These are phyloP conservation scores for Frieseomelitta varia DNA, from an alignment of 1,140 invertebrate species.

Conservation along the genomic window DNA sequence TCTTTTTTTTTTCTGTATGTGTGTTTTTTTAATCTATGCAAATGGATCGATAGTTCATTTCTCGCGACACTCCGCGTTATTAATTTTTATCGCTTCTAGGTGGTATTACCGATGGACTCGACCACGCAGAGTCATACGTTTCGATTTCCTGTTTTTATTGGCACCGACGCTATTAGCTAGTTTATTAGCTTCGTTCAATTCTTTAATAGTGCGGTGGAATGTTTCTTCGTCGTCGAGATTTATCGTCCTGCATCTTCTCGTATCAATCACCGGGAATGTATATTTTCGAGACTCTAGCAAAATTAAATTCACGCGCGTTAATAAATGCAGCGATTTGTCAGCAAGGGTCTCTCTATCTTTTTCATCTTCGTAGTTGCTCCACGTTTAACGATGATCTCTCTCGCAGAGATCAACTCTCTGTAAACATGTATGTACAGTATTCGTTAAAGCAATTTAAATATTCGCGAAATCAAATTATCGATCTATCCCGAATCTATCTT, in stretches of 20 bases:
- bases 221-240: not conserved
- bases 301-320: not conserved
- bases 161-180: too few relatives aligned
- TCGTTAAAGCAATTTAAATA: not conserved
- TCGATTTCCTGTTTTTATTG: not conserved
- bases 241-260: not conserved
- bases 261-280: not conserved
- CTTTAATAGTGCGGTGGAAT: not conserved
- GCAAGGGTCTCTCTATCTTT: not conserved
- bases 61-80: constrained; percentile 19
- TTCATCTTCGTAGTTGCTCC: not conserved
- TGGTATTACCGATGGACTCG: too few relatives aligned
- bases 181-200: too few relatives aligned
- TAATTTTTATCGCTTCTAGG: constrained; percentile 13
- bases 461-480: not conserved
- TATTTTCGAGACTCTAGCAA: not conserved
- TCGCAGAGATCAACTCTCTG: not conserved
- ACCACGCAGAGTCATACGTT: not conserved
- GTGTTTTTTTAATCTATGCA: constrained; percentile 7
- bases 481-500: not conserved
- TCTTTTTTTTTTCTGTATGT: too few relatives aligned
- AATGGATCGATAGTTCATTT: constrained; percentile 35
- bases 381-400: not conserved
- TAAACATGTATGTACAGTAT: not conserved
- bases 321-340: not conserved